Evolutionary conservation across 2,113 vertebrate species (phyloP).

Genomic region (Grantiella picta): DNA sequence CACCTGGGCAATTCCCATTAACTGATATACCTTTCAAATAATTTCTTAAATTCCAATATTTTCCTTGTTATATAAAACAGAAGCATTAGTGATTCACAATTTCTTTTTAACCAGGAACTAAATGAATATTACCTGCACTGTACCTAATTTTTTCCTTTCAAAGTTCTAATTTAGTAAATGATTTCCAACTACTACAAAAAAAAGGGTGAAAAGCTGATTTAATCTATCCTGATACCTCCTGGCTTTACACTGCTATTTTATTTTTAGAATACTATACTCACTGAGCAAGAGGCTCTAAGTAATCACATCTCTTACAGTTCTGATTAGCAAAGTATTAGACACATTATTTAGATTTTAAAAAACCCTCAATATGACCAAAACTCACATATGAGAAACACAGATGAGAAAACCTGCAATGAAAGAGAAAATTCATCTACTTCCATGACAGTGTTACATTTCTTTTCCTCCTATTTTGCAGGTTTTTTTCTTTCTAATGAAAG

Average conservation of each 20-base stretch:
- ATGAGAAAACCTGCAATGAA: neutral
- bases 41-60: neutral
- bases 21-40: neutral
- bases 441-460: neutral
- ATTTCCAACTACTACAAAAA: neutral
- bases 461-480: neutral
- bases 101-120: neutral
- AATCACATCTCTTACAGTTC: neutral
- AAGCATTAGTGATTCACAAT: neutral
- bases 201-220: neutral
- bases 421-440: neutral
- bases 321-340: neutral
- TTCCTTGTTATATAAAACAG: neutral
- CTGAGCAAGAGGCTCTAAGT: neutral
- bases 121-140: neutral
- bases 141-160: neutral
- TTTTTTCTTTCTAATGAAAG: neutral
- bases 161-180: neutral
- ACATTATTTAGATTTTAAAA: neutral
- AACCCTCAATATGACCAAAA: neutral
- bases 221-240: neutral
- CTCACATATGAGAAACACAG: fast-evolving
- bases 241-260: neutral
- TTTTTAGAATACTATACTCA: neutral
- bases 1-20: neutral